Evolutionary conservation across 2,888 invertebrate species (phyloP).

Genomic region (Entomobrya proxima): DNA sequence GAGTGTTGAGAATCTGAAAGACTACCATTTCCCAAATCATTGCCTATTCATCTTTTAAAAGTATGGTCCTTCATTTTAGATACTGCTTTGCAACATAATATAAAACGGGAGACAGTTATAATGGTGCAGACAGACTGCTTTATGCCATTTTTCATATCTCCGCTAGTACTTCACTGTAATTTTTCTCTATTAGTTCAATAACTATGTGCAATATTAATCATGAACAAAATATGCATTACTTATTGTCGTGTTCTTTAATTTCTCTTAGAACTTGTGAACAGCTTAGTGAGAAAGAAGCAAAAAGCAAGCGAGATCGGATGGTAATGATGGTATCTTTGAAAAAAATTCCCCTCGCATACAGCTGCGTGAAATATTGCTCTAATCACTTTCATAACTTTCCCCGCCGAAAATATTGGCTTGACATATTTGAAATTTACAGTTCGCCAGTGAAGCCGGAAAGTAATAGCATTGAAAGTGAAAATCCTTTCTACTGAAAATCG

Average conservation of each 20-base stretch:
- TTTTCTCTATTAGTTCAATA: constrained; percentile 9
- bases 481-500: not conserved
- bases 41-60: too few species aligned
- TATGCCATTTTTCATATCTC: too few species aligned
- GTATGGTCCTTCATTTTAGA: too few species aligned
- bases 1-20: not conserved
- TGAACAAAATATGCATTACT: constrained; percentile 29
- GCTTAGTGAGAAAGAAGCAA: too few species aligned
- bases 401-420: not conserved
- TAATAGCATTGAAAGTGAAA: not conserved
- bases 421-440: constrained; percentile 13
- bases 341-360: constrained; percentile 32
- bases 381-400: constrained; percentile 40
- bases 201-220: constrained; percentile 17
- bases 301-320: too few species aligned
- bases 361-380: constrained; percentile 45
- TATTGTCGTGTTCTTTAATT: not conserved
- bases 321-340: too few species aligned
- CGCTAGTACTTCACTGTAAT: too few species aligned
- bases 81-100: too few species aligned
- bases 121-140: too few species aligned
- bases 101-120: too few species aligned
- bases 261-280: not conserved
- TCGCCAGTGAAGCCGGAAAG: not conserved
- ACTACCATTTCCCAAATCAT: too few species aligned